Conservation (phyloP, 2,797 vertebrate genomes). For the Tangara arthus region DNA sequence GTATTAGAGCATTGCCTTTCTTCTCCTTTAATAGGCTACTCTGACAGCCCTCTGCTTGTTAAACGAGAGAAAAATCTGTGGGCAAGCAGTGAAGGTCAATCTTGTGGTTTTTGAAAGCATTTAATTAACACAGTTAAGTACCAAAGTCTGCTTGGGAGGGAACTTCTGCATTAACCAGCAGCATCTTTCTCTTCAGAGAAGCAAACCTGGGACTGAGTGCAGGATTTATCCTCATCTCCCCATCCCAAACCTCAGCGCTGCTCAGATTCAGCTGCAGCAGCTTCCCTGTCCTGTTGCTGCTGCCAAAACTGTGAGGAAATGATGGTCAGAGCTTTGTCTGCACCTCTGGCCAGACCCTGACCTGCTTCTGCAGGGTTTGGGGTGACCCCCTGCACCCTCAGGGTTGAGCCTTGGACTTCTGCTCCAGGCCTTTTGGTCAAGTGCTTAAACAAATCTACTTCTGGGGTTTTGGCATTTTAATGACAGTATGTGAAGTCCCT, state of each 20-base stretch:
- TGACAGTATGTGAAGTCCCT: background rate
- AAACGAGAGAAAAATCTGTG: constrained; percentile 49
- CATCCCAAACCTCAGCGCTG: fast-evolving
- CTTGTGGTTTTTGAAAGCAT: constrained; percentile 49
- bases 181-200: background rate
- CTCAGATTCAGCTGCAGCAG: no score
- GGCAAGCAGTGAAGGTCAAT: constrained; percentile 53
- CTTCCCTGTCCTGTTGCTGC: background rate
- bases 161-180: background rate
- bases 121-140: constrained; percentile 39
- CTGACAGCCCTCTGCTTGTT: constrained; percentile 24
- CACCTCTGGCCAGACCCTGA: background rate
- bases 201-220: background rate
- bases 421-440: background rate
- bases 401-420: background rate
- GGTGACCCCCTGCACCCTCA: background rate
- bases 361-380: background rate
- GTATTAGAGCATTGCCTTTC: background rate
- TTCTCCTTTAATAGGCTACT: constrained; percentile 18
- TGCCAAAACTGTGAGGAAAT: background rate
- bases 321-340: background rate
- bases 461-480: background rate
- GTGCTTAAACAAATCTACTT: background rate
- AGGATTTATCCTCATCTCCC: background rate
- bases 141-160: background rate